These are phyloP conservation scores for Pantelozetes paolii DNA, from an alignment of 2,888 invertebrate genomes.

Conservation along the genomic window DNA sequence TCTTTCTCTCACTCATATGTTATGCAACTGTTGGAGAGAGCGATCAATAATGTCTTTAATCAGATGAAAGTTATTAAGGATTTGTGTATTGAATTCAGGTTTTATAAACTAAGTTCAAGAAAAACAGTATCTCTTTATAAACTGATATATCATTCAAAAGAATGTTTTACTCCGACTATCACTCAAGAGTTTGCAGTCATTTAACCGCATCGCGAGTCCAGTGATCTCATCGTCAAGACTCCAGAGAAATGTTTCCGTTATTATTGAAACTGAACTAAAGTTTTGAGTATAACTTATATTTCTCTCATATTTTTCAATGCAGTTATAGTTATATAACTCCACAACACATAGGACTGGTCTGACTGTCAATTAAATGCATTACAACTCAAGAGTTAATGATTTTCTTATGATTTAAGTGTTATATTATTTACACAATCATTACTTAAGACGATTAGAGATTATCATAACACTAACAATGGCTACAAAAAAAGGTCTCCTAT, in stretches of 20 bases:
- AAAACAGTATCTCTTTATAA: conserved; percentile 12
- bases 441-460: background rate
- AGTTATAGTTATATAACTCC: too few species aligned
- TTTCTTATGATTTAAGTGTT: too few species aligned
- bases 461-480: conserved; percentile 1
- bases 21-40: conserved; percentile 5
- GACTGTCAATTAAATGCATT: too few species aligned
- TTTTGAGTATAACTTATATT: too few species aligned
- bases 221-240: background rate
- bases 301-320: too few species aligned
- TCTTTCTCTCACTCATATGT: background rate
- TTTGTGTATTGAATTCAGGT: conserved; percentile 6
- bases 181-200: background rate
- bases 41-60: conserved; percentile 30
- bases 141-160: conserved; percentile 29
- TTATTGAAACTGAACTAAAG: background rate
- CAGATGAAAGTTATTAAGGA: conserved; percentile 31
- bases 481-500: background rate
- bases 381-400: too few species aligned
- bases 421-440: conserved; percentile 4
- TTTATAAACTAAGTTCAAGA: background rate
- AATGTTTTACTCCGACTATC: background rate
- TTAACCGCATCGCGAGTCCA: conserved; percentile 18
- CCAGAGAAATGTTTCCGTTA: background rate
- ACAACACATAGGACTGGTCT: too few species aligned